These are phyloP conservation scores for Dermochelys coriacea DNA, from an alignment of 2,797 vertebrate genomes.

Conservation along the genomic window DNA sequence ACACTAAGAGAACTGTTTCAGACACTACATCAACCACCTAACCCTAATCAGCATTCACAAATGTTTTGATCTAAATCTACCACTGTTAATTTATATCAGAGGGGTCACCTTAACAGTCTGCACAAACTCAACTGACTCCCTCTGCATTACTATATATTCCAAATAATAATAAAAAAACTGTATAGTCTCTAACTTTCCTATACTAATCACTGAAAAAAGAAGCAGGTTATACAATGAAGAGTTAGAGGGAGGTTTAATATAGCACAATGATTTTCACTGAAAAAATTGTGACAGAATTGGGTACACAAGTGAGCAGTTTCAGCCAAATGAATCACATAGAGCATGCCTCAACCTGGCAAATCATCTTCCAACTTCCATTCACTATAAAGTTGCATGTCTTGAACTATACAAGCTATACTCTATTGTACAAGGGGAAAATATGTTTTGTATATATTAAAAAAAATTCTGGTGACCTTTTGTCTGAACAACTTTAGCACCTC, in stretches of 20 bases:
- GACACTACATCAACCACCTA: not conserved
- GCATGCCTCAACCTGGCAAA: not conserved
- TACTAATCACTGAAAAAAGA: not conserved
- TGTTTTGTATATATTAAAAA: not conserved
- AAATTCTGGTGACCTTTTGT: not conserved
- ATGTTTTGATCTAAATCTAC: not conserved
- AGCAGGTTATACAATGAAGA: not conserved
- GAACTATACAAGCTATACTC: not conserved
- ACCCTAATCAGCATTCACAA: not conserved
- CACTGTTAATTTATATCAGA: not conserved
- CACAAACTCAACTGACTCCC: not conserved
- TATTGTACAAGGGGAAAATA: not conserved
- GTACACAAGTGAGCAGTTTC: not conserved
- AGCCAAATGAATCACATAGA: not conserved
- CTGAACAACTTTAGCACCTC: not conserved
- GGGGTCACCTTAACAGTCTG: not conserved
- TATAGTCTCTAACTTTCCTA: not conserved
- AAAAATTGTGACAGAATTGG: not conserved
- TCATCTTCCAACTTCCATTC: not conserved
- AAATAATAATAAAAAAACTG: not conserved
- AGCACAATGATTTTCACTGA: not conserved
- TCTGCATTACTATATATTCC: not conserved
- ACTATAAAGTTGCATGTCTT: not conserved
- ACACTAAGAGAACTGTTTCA: slow-evolving; percentile 1
- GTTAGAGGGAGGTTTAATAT: not conserved